Evolutionary conservation across 2,797 vertebrate species (phyloP), one percentile per base, ranked within the genome.

Genomic region (Picus viridis): DNA sequence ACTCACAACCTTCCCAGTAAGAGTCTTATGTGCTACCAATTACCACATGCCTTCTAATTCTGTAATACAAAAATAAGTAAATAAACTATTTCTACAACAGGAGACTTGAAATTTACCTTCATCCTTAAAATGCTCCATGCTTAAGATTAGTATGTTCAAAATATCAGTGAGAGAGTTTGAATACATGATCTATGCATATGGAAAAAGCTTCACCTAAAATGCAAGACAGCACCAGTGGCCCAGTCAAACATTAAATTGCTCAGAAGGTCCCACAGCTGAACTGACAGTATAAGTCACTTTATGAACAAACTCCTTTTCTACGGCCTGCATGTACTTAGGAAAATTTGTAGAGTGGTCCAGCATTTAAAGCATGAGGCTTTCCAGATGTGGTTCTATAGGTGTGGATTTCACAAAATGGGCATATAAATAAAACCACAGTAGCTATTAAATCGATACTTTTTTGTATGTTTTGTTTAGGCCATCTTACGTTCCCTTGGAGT

Each of bases 401-500:
- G 6, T 27, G 81, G 41, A 10, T 53, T 83, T 81, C 41, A 65
- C 27, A 83, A 61, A 67, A 45, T 0, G 77, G 30, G 30, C 47
- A 41, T 10, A 30, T 5, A 20, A 72, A 68, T 43, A 71, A 67
- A 63, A 30, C 10, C 29, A 72, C 10, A 27, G 5, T 10, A 75
- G 36, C n/a, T 59, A 64, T 24, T 72, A 22, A 80, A 20, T 22
- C 53, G 43, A 20, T 17, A 10, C 43, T 4, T 16, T 16, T 8
- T 9, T 11, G 39, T 23, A 39, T 39, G 39, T 12, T 76, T 30
- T 43, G 45, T 76, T 68, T 9, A 96, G 96, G 90, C 87, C 57
- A 72, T 95, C 34, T 70, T 96, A 7, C 88, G 9, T 75, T 92
- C 95, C 36, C 71, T 96, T 58, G 88, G 74, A 53, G 41, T 96